Evolutionary conservation across 2,113 vertebrate genomes (phyloP).

Genomic region (Oryzias woworae): DNA sequence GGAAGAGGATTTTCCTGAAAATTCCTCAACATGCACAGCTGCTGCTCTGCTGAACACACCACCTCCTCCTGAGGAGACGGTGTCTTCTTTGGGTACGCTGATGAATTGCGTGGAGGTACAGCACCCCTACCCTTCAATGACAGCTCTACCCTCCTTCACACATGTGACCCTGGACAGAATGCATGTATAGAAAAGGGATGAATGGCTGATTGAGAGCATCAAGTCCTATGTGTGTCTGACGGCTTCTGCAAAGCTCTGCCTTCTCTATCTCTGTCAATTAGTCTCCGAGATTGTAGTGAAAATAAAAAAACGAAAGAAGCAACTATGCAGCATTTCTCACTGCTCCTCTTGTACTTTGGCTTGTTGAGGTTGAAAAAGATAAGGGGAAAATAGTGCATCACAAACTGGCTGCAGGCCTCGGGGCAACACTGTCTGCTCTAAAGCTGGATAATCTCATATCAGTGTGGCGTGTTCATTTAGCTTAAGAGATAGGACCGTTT

Average conservation of each 20-base stretch:
- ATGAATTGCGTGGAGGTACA: too few relatives aligned
- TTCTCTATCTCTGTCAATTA: slow-evolving; percentile 3
- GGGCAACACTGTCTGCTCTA: slow-evolving; percentile 88
- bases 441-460: slow-evolving; percentile 97
- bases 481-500: slow-evolving; percentile 79
- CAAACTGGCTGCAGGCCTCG: slow-evolving; percentile 88
- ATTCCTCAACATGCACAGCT: too few relatives aligned
- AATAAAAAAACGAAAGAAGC: slow-evolving; percentile 6
- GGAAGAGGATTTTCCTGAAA: too few relatives aligned
- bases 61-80: too few relatives aligned
- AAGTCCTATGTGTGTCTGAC: background rate
- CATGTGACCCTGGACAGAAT: too few relatives aligned
- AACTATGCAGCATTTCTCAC: slow-evolving; percentile 57
- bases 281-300: slow-evolving; percentile 24
- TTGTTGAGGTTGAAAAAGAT: slow-evolving; percentile 94
- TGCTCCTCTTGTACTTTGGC: slow-evolving; percentile 86
- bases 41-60: too few relatives aligned
- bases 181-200: too few relatives aligned
- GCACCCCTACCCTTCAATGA: too few relatives aligned
- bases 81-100: too few relatives aligned
- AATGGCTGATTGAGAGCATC: background rate
- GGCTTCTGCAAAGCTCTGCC: background rate
- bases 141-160: too few relatives aligned
- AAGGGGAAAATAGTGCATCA: slow-evolving; percentile 90
- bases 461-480: slow-evolving; percentile 86